phyloP scores from a whole-genome alignment of 2,888 invertebrate genomes.

The Drosophila yooni region DNA sequence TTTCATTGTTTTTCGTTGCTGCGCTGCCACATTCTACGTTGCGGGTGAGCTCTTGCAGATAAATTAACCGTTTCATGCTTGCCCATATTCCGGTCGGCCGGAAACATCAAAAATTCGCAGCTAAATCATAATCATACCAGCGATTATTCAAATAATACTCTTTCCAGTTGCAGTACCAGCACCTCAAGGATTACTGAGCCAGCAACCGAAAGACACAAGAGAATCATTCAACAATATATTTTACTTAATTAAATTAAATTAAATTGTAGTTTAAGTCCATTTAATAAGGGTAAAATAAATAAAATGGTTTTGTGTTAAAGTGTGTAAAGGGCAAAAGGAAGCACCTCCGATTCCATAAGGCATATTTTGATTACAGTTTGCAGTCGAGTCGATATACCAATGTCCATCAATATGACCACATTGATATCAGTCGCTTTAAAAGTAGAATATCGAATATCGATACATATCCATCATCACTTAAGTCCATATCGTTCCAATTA shows the following conservation, averaged over 20 bases:
- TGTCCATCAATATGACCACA: not conserved
- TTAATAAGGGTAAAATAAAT: not conserved
- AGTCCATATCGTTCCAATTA: not conserved
- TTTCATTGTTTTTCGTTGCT: conserved; percentile 54
- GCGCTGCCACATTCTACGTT: not conserved
- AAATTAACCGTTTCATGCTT: conserved; percentile 23
- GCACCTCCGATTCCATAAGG: not conserved
- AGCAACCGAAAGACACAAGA: not conserved
- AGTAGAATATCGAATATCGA: not conserved
- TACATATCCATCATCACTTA: not conserved
- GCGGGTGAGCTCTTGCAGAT: not conserved
- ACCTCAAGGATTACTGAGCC: not conserved
- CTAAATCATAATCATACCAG: conserved; percentile 24
- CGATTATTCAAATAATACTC: conserved; percentile 15
- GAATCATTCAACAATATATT: not conserved
- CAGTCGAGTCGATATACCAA: not conserved
- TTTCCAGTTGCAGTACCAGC: not conserved
- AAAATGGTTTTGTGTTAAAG: not conserved
- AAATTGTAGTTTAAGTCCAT: not conserved
- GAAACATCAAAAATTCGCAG: conserved; percentile 26
- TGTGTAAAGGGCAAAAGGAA: not conserved
- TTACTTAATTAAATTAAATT: not conserved
- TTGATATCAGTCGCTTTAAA: not conserved
- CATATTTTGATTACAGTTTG: not conserved
- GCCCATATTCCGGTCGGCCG: conserved; percentile 6